Evolutionary conservation across 64 coral and sea anemone species (phyloP).

Genomic region (Stichodactyla mertensii): DNA sequence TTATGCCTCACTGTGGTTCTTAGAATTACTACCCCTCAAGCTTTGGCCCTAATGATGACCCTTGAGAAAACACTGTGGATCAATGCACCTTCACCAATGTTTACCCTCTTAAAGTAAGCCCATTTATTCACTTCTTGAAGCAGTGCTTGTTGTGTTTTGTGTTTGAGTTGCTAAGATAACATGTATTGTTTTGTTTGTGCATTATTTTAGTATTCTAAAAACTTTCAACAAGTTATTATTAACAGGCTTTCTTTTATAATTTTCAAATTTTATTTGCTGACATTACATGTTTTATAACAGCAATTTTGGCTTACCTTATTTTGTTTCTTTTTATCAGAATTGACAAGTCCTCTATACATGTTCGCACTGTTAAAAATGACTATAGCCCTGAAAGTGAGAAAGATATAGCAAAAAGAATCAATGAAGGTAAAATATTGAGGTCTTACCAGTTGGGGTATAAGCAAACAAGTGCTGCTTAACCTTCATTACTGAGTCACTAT

Average conservation of each 20-base stretch:
- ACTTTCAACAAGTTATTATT: not conserved
- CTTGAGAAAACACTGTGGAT: constrained; percentile 86
- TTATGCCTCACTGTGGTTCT: constrained; percentile 8
- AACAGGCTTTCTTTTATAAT: not conserved
- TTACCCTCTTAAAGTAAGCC: constrained; percentile 89
- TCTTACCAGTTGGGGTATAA: too few relatives aligned
- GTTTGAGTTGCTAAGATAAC: not conserved
- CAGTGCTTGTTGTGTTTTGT: constrained; percentile 7
- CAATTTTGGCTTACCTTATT: not conserved
- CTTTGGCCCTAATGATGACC: constrained; percentile 51
- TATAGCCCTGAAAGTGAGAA: constrained; percentile 44
- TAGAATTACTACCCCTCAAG: constrained; percentile 55
- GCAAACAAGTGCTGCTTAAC: too few relatives aligned
- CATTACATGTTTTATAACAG: not conserved
- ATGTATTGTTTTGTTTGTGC: not conserved
- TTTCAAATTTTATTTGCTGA: not conserved
- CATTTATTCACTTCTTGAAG: not conserved
- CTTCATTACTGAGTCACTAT: too few relatives aligned
- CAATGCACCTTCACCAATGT: constrained; percentile 84
- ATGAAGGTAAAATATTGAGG: constrained; percentile 21
- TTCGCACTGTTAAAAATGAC: constrained; percentile 35
- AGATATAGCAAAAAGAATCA: constrained; percentile 50
- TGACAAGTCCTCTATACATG: constrained; percentile 18
- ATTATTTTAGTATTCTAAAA: not conserved
- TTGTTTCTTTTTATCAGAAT: constrained; percentile 19